A percentile compares a stretch with the other conserved stretches of the same genome.
These are phyloP conservation scores for Aulostomus chinensis DNA, from an alignment of 2,797 vertebrate genomes.

Conservation along the genomic window DNA sequence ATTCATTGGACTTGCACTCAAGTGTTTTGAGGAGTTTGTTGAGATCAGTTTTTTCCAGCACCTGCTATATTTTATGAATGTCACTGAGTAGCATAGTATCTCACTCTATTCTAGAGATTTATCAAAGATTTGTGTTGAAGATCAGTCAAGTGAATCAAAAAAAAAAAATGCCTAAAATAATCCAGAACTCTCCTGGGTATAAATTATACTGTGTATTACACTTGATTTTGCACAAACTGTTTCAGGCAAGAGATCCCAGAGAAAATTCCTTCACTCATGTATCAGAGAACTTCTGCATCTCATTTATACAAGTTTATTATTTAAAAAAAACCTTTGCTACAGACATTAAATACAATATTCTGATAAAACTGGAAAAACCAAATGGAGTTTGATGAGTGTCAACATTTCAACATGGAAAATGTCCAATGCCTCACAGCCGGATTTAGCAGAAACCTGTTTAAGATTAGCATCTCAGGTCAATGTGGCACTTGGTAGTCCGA, in stretches of 20 bases:
- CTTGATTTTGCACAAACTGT: not conserved
- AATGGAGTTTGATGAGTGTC: constrained; percentile 48
- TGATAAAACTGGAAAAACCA: constrained; percentile 46
- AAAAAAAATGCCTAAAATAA: not conserved
- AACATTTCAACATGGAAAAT: constrained; percentile 58
- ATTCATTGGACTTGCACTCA: too few species aligned
- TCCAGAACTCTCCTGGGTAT: not conserved
- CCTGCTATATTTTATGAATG: too few species aligned
- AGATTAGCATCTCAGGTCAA: constrained; percentile 30
- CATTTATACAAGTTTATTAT: constrained; percentile 62
- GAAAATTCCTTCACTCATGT: too few species aligned
- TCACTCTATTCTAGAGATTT: not conserved
- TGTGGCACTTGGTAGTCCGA: constrained; percentile 2
- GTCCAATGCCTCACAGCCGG: constrained; percentile 36
- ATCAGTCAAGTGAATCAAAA: not conserved
- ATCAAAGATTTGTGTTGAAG: not conserved
- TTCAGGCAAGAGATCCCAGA: too few species aligned
- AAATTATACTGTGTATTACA: not conserved
- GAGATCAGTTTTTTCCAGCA: too few species aligned
- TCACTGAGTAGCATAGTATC: too few species aligned
- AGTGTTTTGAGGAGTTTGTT: too few species aligned
- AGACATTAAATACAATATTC: constrained; percentile 72
- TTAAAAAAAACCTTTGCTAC: constrained; percentile 57
- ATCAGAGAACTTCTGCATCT: not conserved
- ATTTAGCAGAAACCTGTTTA: constrained; percentile 20